Base-by-base conservation (phyloP, 1,140 invertebrate species). In the Nylanderia fulva region DNA sequence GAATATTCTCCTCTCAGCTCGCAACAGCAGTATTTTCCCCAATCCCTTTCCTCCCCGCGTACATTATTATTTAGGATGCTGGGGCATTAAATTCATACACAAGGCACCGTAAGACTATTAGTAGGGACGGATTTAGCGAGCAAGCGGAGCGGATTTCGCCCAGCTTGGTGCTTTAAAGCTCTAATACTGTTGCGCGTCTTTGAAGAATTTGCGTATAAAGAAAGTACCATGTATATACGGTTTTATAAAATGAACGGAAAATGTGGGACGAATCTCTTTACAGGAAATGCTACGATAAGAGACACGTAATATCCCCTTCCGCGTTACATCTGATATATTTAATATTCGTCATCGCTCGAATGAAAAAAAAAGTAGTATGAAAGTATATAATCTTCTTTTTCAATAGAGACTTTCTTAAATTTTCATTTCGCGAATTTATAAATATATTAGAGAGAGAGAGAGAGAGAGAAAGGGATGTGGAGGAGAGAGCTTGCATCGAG, bases 1-100 rank as follows among this genome's bases (percentile, higher is more conserved):
- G 66, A 58, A 58, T 80, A 82, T 82, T 82, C 77, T 45, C 77
- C 42, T 45, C 77, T 45, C 36, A 29, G 76, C n/a, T n/a, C n/a
- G n/a, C 48, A 6, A 13, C 11, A 39, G 36, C 11, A 45, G 33
- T 33, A 82, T 82, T 71, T 82, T 52, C 42, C 52, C 8, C 18
- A 29, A 24, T 36, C 36, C 7, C 21, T n/a, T n/a, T n/a, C n/a
- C n/a, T n/a, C n/a, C n/a, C n/a, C n/a, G n/a, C 66, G 66, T 60
- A 21, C 36, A 39, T 82, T 82, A 82, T 82, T 82, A 82, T 72
- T 71, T 42, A 72, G 36, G 52, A 82, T 27, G 29, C 11, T 18
- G 66, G 29, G 3, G 48, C 66, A 58, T 82, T 58, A 82, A 71
- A 82, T 82, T 82, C 52, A 72, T 58, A 72, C 52, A 58, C 36